phyloP scores from a whole-genome alignment of 1,140 invertebrate genomes.

The Drosophila nannoptera region DNA sequence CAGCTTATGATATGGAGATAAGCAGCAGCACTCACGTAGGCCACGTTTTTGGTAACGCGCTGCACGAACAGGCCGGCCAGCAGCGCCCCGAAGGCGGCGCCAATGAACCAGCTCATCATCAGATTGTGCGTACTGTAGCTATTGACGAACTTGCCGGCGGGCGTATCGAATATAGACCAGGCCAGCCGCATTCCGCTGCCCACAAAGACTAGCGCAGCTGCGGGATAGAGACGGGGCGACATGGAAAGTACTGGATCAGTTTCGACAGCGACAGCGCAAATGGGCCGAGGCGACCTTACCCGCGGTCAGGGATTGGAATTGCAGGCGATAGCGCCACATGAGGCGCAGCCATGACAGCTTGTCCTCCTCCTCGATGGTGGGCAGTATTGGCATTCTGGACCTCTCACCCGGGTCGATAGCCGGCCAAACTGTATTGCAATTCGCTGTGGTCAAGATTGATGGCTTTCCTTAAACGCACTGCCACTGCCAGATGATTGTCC shows the following conservation, averaged over 20 bases:
- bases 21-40: conserved; percentile 66
- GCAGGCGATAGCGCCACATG: conserved; percentile 67
- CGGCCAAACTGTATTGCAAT: conserved; percentile 23
- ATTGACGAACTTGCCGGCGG: conserved; percentile 62
- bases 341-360: conserved; percentile 61
- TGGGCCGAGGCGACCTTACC: conserved; percentile 34
- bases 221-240: background rate
- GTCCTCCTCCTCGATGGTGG: conserved; percentile 69
- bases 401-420: conserved; percentile 10
- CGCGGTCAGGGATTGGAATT: conserved; percentile 68
- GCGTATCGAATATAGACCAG: conserved; percentile 69
- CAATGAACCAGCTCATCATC: conserved; percentile 73
- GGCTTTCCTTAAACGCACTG: conserved; percentile 8
- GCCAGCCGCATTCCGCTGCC: conserved; percentile 67
- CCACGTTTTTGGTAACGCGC: conserved; percentile 70
- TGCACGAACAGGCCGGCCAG: conserved; percentile 63
- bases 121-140: conserved; percentile 59
- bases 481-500: conserved; percentile 1
- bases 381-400: conserved; percentile 59
- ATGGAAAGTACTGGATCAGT: background rate
- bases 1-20: conserved; percentile 38
- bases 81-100: conserved; percentile 56
- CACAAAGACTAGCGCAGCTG: conserved; percentile 62
- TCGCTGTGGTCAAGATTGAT: conserved; percentile 12
- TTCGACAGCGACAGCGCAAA: background rate